A percentile compares a stretch with the other conserved stretches of the same genome.
Evolutionary conservation across 2,888 invertebrate genomes (phyloP).

Genomic region (Chymomyza amoena): DNA sequence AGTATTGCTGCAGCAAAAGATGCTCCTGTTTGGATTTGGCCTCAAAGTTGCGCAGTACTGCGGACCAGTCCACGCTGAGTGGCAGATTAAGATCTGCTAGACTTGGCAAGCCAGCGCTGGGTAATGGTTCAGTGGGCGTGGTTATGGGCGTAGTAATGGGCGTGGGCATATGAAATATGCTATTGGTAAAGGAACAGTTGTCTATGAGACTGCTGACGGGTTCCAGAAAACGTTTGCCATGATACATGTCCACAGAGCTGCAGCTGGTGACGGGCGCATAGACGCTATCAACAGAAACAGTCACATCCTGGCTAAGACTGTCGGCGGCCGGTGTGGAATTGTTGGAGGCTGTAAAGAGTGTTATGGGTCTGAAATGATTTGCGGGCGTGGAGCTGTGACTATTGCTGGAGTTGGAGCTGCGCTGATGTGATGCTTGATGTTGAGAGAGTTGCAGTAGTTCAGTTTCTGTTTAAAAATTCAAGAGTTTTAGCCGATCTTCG

Average conservation of each 20-base stretch:
- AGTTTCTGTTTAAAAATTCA: slow-evolving; percentile 40
- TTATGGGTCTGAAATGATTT: not conserved
- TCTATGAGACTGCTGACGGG: slow-evolving; percentile 59
- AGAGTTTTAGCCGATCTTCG: not conserved
- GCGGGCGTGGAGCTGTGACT: slow-evolving; percentile 18
- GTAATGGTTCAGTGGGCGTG: slow-evolving; percentile 44
- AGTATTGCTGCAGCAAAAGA: slow-evolving; percentile 37
- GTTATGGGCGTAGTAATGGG: slow-evolving; percentile 54
- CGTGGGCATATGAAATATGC: slow-evolving; percentile 51
- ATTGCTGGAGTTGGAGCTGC: slow-evolving; percentile 15
- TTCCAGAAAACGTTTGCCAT: slow-evolving; percentile 73
- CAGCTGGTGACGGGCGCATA: slow-evolving; percentile 37
- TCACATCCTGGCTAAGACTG: slow-evolving; percentile 29
- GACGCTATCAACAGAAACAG: slow-evolving; percentile 42
- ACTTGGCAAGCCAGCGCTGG: slow-evolving; percentile 10
- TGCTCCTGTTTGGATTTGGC: slow-evolving; percentile 31
- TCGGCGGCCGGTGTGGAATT: slow-evolving; percentile 41
- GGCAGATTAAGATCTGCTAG: slow-evolving; percentile 42
- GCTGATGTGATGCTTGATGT: slow-evolving; percentile 11
- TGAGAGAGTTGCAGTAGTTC: slow-evolving; percentile 50
- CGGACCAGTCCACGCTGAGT: slow-evolving; percentile 51
- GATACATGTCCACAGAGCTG: slow-evolving; percentile 55
- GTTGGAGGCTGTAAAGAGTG: not conserved
- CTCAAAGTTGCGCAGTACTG: slow-evolving; percentile 46
- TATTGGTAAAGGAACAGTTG: slow-evolving; percentile 68